phyloP scores from a whole-genome alignment of 1,140 invertebrate species.

The Microplitis mediator region DNA sequence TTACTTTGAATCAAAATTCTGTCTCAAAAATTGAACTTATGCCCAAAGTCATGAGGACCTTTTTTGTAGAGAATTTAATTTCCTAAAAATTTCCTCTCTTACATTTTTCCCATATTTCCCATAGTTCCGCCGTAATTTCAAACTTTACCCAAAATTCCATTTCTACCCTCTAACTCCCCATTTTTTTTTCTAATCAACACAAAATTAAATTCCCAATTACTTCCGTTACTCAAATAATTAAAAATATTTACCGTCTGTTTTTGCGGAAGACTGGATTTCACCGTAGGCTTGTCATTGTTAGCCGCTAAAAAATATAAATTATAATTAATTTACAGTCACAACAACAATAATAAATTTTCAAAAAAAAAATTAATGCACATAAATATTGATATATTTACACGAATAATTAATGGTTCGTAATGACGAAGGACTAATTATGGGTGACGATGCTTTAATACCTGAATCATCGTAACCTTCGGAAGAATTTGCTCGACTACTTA shows the following conservation, averaged over 20 bases:
- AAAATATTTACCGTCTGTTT: neutral
- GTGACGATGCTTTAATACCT: constrained; percentile 49
- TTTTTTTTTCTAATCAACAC: too few relatives aligned
- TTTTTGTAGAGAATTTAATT: too few relatives aligned
- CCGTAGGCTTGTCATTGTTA: neutral
- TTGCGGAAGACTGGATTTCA: neutral
- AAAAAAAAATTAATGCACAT: neutral
- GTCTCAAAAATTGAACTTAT: too few relatives aligned
- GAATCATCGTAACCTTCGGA: constrained; percentile 32
- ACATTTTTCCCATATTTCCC: too few relatives aligned
- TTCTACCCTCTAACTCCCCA: too few relatives aligned
- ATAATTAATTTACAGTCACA: neutral
- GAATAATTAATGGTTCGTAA: constrained; percentile 38
- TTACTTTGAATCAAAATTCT: too few relatives aligned
- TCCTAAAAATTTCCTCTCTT: too few relatives aligned
- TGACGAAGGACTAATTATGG: constrained; percentile 44
- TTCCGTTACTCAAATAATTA: too few relatives aligned
- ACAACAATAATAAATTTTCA: neutral
- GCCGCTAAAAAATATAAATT: neutral
- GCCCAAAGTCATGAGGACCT: too few relatives aligned
- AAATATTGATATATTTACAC: neutral
- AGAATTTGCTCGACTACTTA: constrained; percentile 28
- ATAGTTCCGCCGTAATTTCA: too few relatives aligned
- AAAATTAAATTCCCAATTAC: too few relatives aligned
- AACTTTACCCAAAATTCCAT: too few relatives aligned